Percentiles rank a stretch among this genome's conserved stretches.
Conservation (phyloP, 1,140 invertebrate species). For the Anastrepha ludens region DNA sequence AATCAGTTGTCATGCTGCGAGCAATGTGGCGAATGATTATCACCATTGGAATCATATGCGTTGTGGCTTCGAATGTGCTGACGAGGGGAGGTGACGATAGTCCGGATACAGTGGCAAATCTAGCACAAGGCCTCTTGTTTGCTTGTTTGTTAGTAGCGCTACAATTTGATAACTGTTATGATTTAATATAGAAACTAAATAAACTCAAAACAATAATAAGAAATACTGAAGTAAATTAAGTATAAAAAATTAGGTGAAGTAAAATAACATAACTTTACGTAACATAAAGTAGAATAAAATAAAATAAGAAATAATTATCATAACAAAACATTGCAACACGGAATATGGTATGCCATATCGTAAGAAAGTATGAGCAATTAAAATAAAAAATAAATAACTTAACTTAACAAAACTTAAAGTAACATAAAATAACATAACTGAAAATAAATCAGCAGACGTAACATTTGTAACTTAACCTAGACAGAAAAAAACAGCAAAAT, state of each 20-base stretch:
- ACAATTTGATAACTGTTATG: too few species aligned
- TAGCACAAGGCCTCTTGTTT: too few species aligned
- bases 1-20: constrained; percentile 37
- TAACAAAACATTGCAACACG: background rate
- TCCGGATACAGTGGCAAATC: too few species aligned
- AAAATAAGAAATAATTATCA: background rate
- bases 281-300: background rate
- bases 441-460: background rate
- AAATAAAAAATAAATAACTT: too few species aligned
- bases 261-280: background rate
- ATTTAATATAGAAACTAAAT: background rate
- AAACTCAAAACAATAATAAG: too few species aligned
- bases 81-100: too few species aligned
- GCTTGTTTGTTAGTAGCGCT: too few species aligned
- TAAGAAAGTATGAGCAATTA: background rate
- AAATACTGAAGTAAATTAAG: too few species aligned
- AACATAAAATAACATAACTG: background rate
- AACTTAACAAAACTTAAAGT: background rate
- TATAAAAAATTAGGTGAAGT: background rate
- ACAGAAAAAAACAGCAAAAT: background rate
- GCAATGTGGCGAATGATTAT: constrained; percentile 33
- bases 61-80: background rate
- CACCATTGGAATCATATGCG: background rate
- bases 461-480: background rate
- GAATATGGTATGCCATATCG: background rate